Evolutionary conservation across 2,113 vertebrate genomes (phyloP).

Genomic region (Pteruthius melanotis): DNA sequence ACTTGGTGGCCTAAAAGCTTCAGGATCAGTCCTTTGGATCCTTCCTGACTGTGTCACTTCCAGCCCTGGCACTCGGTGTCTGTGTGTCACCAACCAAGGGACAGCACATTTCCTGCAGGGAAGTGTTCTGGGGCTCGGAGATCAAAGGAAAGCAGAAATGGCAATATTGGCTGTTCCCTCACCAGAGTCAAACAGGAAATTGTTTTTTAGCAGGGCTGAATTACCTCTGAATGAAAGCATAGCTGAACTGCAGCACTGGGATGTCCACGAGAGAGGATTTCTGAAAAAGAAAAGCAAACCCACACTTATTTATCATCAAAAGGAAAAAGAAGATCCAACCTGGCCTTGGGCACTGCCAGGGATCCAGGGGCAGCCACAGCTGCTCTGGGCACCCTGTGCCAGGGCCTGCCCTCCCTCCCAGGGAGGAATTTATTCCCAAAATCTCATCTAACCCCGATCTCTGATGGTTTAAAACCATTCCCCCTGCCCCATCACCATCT

Average conservation of each 20-base stretch:
- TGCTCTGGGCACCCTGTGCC: background rate
- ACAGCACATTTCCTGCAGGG: background rate
- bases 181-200: background rate
- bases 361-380: background rate
- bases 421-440: background rate
- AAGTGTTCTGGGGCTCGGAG: background rate
- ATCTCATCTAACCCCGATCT: background rate
- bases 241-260: slow-evolving; percentile 90
- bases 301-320: background rate
- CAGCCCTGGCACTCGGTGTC: background rate
- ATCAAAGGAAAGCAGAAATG: background rate
- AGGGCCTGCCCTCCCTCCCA: background rate
- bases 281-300: slow-evolving; percentile 67
- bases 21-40: background rate
- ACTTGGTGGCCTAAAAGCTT: background rate
- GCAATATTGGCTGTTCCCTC: background rate
- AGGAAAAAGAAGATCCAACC: background rate
- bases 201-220: background rate
- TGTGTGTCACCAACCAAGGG: background rate
- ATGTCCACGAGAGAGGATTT: slow-evolving; percentile 87
- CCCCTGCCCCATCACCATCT: background rate
- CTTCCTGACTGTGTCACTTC: background rate
- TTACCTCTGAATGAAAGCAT: slow-evolving; percentile 87
- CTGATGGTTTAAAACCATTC: background rate
- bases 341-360: background rate